Percentiles rank a stretch among this genome's conserved stretches.
phyloP scores from a whole-genome alignment of 2,113 vertebrate genomes.

The Gymnobelideus leadbeateri region DNA sequence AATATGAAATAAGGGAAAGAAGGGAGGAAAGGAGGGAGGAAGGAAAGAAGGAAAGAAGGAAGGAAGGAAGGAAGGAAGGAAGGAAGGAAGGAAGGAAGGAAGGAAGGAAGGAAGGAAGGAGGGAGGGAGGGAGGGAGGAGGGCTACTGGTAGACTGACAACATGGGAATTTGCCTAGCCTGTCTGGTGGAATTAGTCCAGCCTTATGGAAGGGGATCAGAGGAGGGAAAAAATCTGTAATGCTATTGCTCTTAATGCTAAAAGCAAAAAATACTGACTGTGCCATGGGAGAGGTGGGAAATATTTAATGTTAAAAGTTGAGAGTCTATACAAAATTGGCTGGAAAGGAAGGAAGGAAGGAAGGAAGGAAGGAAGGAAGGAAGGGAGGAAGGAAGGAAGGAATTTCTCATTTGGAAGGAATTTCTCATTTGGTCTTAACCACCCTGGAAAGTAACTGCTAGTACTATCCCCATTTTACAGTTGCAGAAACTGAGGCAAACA shows the following conservation, averaged over 20 bases:
- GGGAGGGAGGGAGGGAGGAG: too few species aligned
- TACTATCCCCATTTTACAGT: neutral
- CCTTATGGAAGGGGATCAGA: neutral
- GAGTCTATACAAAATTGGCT: neutral
- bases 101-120: neutral
- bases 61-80: too few species aligned
- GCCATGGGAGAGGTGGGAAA: neutral
- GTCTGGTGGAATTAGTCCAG: neutral
- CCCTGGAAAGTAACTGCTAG: neutral
- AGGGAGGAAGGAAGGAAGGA: neutral
- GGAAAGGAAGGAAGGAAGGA: too few species aligned
- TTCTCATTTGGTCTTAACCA: neutral
- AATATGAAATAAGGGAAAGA: neutral
- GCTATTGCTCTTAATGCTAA: neutral
- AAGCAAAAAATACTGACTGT: neutral
- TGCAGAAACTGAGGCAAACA: neutral
- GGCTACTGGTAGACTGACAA: neutral
- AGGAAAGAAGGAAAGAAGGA: too few species aligned
- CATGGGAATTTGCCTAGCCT: neutral
- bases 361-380: too few species aligned
- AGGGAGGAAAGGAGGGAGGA: too few species aligned
- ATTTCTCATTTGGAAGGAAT: neutral
- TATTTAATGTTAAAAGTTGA: neutral
- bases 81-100: neutral
- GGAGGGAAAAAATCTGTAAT: constrained; percentile 4